A percentile compares a stretch with the other conserved stretches of the same genome.
Conservation (phyloP, 1,140 invertebrate species). For the Hesperophylax magnus region DNA sequence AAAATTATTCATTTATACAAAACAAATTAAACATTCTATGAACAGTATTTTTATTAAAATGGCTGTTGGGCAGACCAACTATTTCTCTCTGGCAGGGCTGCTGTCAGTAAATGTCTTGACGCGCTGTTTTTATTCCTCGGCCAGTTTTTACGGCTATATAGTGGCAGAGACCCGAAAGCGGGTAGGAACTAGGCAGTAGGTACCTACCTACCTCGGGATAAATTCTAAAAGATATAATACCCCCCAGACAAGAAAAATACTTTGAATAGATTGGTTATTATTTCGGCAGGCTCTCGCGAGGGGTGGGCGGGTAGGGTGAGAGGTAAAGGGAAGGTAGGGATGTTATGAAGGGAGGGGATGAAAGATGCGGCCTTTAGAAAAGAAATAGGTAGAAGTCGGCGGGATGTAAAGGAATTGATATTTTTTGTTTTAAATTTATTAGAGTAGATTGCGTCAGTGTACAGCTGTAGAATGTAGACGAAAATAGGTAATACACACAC, state of each 20-base stretch:
- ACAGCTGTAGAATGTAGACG: too few relatives aligned
- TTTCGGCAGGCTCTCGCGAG: conserved; percentile 2
- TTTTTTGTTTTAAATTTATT: conserved; percentile 44
- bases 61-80: background rate
- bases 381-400: conserved; percentile 43
- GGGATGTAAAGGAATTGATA: conserved; percentile 19
- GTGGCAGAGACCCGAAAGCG: conserved; percentile 24
- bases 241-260: conserved; percentile 46
- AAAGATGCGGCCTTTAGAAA: conserved; percentile 33
- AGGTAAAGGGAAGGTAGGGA: background rate
- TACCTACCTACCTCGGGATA: conserved; percentile 33
- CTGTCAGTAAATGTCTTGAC: conserved; percentile 36
- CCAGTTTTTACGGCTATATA: conserved; percentile 36
- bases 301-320: background rate
- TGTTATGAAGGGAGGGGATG: conserved; percentile 14
- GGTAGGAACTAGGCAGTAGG: conserved; percentile 10
- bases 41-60: background rate
- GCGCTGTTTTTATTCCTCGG: conserved; percentile 38
- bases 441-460: background rate
- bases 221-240: conserved; percentile 45
- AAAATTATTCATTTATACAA: too few relatives aligned
- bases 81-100: background rate
- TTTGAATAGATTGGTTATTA: conserved; percentile 50
- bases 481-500: too few relatives aligned
- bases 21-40: background rate